These are phyloP conservation scores for Meandrina meandrites DNA, from an alignment of 92 coral and sea anemone genomes.

Conservation along the genomic window DNA sequence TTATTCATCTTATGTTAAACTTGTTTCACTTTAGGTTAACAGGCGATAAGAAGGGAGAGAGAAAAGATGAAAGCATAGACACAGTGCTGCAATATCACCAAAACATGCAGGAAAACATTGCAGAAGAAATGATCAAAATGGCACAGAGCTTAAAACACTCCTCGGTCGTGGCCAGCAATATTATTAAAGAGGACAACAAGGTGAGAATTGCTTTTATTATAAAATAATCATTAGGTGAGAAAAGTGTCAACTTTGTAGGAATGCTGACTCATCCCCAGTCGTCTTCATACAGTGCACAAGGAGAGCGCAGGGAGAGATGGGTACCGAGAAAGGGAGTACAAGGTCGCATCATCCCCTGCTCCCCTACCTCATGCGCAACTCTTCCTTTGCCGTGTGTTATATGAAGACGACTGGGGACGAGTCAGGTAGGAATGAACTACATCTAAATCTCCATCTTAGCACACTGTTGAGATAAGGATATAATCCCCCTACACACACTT, in stretches of 20 bases:
- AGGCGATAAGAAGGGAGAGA: slow-evolving; percentile 45
- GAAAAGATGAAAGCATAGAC: slow-evolving; percentile 80
- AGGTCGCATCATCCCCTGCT: too few species aligned
- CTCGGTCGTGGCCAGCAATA: slow-evolving; percentile 85
- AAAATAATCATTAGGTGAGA: neutral
- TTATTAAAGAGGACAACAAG: slow-evolving; percentile 89
- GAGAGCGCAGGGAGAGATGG: too few species aligned
- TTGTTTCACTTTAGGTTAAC: slow-evolving; percentile 5
- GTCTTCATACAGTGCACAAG: too few species aligned
- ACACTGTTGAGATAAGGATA: too few species aligned
- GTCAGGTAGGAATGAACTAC: too few species aligned
- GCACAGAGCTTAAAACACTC: slow-evolving; percentile 96
- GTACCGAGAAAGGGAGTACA: too few species aligned
- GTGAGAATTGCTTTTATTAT: slow-evolving; percentile 31
- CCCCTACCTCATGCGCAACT: too few species aligned
- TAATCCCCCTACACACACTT: too few species aligned
- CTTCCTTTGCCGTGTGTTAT: too few species aligned
- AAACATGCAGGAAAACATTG: slow-evolving; percentile 97
- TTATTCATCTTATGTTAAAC: neutral
- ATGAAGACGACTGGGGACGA: too few species aligned
- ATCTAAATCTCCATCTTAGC: too few species aligned
- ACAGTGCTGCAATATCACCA: slow-evolving; percentile 94
- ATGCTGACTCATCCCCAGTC: too few species aligned
- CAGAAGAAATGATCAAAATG: slow-evolving; percentile 97
- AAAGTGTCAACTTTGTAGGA: neutral